phyloP scores from a whole-genome alignment of 2,113 vertebrate species.

The Dicaeum eximium region DNA sequence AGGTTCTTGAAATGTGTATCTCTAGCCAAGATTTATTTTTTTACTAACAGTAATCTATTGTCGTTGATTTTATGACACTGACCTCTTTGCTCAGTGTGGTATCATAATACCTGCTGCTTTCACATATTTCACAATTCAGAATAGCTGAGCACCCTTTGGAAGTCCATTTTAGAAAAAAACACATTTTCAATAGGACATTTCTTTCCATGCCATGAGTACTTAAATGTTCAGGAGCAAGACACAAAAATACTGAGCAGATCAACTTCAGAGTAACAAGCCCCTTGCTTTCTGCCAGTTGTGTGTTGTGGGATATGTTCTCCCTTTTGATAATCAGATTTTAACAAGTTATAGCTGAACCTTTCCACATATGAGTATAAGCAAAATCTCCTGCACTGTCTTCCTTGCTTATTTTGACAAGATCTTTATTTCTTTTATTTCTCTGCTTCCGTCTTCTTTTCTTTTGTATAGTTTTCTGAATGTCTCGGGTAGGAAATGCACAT shows the following conservation, averaged over 20 bases:
- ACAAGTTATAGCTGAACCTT: neutral
- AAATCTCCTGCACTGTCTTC: neutral
- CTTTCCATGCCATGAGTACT: neutral
- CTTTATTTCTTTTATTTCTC: neutral
- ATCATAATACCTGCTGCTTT: neutral
- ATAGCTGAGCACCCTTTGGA: neutral
- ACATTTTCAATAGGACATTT: neutral
- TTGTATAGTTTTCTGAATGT: neutral
- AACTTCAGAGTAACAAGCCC: neutral
- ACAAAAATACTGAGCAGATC: neutral
- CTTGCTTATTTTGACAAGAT: neutral
- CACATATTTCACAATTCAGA: neutral
- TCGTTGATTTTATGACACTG: neutral
- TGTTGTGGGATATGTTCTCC: neutral
- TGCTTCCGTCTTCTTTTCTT: neutral
- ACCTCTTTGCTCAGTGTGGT: neutral
- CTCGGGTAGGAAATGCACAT: neutral
- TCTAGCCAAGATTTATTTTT: neutral
- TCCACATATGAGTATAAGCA: fast-evolving
- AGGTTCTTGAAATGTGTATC: neutral
- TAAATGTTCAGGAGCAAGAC: neutral
- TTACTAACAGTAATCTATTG: neutral
- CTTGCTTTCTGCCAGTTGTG: neutral
- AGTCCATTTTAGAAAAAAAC: neutral
- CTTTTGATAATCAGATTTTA: neutral